Base-by-base conservation (phyloP, 2,888 invertebrate species). In the Monopis laevigella region DNA sequence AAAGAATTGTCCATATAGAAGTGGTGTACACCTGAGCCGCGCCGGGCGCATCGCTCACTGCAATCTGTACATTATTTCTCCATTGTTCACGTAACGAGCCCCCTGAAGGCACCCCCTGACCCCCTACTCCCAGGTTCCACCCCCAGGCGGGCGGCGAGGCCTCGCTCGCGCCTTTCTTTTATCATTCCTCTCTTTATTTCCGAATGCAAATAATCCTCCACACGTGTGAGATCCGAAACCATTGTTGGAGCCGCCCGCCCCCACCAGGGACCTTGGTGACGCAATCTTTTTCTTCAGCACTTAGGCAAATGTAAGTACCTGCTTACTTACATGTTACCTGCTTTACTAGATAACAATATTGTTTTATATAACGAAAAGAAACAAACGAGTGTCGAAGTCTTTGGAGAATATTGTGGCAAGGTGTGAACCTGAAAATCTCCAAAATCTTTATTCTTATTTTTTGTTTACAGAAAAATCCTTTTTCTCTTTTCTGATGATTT, bases 141-240 rank as follows among this genome's bases (percentile, higher is more conserved):
- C 69, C 80, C 72, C 75, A 71, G 73, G 81, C 66, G 62, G 68
- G 70, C 74, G 77, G 73, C 65, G 73, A 78, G 69, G 72, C 78
- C 71, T 67, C 67, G 65, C 78, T 81, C 77, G 78, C 81, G 81
- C 81, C 78, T 81, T 81, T 80, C 80, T 80, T 81, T 73, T 77
- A 77, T 77, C 75, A 77, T 73, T 74, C 75, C 80, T 82, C 75
- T 81, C 74, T 78, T 80, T 78, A 78, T 80, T 78, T 80, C 82
- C 82, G 82, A 82, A 82, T 82, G 82, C 82, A 82, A 82, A 82
- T 82, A 82, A 81, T 81, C 80, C 80, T 80, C 81, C 81, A 78
- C 80, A 81, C 81, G 82, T 81, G 81, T 82, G 81, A 81, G 82
- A 82, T 81, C 80, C 78, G 78, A 81, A 81, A 80, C 80, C 81